Conservation (phyloP, 2,113 vertebrate species). For the Leptobrachium ailaonicum region DNA sequence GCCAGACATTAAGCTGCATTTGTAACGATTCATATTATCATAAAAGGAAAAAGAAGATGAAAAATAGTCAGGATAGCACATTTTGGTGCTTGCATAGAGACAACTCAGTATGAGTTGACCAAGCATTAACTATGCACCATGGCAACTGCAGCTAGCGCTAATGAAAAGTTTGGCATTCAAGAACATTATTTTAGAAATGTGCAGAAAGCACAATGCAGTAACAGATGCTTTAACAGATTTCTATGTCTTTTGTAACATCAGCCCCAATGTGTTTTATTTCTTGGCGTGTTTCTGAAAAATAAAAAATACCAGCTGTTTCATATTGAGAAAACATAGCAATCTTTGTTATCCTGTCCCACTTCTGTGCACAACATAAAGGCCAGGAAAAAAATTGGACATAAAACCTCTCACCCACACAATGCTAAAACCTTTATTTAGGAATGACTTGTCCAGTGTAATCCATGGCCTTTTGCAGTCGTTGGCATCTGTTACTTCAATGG, state of each 20-base stretch:
- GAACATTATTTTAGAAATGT: conserved; percentile 39
- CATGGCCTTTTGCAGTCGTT: conserved; percentile 6
- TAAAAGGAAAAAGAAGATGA: neutral
- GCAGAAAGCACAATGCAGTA: conserved; percentile 43
- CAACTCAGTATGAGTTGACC: conserved; percentile 9
- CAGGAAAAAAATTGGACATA: conserved; percentile 38
- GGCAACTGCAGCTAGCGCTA: conserved; percentile 19
- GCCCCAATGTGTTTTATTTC: conserved; percentile 45
- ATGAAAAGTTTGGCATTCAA: conserved; percentile 34
- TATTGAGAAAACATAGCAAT: conserved; percentile 44
- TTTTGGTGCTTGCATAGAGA: neutral
- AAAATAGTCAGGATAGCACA: too few relatives aligned
- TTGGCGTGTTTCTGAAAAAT: conserved; percentile 47
- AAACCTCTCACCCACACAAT: conserved; percentile 33
- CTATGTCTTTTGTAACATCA: conserved; percentile 43
- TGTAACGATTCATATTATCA: conserved; percentile 14
- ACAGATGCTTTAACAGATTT: conserved; percentile 49
- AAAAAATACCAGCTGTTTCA: conserved; percentile 49
- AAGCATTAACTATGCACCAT: conserved; percentile 1
- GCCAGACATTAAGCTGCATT: conserved; percentile 2
- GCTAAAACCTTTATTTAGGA: conserved; percentile 34
- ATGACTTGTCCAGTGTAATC: neutral
- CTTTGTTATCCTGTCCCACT: conserved; percentile 36
- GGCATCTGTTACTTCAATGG: conserved; percentile 35
- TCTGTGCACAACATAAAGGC: conserved; percentile 32